These are phyloP conservation scores for Anarrhichthys ocellatus DNA, from an alignment of 2,113 vertebrate species.

Conservation along the genomic window DNA sequence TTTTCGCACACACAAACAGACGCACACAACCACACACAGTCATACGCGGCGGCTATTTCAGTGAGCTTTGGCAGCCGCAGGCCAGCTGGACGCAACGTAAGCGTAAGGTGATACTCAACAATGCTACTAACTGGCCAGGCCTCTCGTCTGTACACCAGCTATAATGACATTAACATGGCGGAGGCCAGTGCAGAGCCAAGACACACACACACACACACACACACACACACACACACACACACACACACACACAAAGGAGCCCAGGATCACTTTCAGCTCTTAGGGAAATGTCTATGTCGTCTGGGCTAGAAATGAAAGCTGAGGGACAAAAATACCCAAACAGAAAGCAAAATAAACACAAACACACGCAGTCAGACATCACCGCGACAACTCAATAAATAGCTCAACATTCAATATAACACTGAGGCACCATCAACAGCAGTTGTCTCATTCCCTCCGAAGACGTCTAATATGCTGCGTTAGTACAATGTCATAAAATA, in stretches of 20 bases:
- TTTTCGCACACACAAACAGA: constrained; percentile 16
- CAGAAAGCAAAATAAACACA: constrained; percentile 54
- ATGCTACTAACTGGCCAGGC: constrained; percentile 83
- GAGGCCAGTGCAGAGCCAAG: constrained; percentile 75
- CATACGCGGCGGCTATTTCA: constrained; percentile 71
- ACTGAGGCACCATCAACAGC: constrained; percentile 44
- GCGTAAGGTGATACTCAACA: constrained; percentile 82
- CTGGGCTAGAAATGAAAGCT: constrained; percentile 58
- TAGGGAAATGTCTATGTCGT: constrained; percentile 51
- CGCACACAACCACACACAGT: constrained; percentile 19
- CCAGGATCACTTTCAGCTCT: constrained; percentile 60
- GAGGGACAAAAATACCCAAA: constrained; percentile 65
- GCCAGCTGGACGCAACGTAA: constrained; percentile 78
- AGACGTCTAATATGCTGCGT: constrained; percentile 10
- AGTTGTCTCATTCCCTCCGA: constrained; percentile 44
- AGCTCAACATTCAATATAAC: constrained; percentile 40
- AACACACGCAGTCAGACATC: constrained; percentile 46
- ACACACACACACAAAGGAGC: constrained; percentile 44
- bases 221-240: constrained; percentile 46
- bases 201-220: constrained; percentile 18
- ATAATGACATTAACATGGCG: constrained; percentile 84
- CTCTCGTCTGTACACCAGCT: constrained; percentile 79
- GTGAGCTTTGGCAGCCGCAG: constrained; percentile 72
- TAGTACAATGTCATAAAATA: constrained; percentile 54
- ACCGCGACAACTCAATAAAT: constrained; percentile 45